These are phyloP conservation scores for Lates calcarifer DNA, from an alignment of 2,113 vertebrate species.

Conservation along the genomic window DNA sequence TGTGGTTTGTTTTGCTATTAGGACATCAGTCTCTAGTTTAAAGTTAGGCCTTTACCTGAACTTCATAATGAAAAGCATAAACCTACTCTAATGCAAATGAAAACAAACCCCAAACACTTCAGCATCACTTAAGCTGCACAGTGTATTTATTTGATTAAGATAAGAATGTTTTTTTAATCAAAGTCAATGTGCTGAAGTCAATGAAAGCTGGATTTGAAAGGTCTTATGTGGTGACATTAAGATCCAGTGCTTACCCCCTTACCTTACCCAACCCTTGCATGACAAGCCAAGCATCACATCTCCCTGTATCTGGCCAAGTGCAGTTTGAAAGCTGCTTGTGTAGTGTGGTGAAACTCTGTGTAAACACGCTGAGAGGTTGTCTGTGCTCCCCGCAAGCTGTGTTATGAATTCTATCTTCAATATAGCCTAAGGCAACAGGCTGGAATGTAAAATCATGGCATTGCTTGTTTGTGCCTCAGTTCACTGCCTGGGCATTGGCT, in stretches of 20 bases:
- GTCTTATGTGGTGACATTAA: neutral
- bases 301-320: slow-evolving; percentile 24
- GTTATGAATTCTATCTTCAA: slow-evolving; percentile 79
- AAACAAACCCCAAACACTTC: slow-evolving; percentile 2
- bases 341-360: slow-evolving; percentile 44
- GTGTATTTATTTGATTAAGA: slow-evolving; percentile 2
- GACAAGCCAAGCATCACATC: slow-evolving; percentile 55
- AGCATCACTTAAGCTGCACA: neutral
- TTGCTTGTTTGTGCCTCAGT: slow-evolving; percentile 71
- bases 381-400: slow-evolving; percentile 32
- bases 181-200: neutral
- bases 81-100: neutral
- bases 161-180: neutral
- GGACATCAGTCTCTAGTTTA: neutral
- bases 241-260: neutral
- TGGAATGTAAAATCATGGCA: slow-evolving; percentile 58
- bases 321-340: slow-evolving; percentile 39
- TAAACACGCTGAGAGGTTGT: slow-evolving; percentile 51
- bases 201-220: slow-evolving; percentile 20
- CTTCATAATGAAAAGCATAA: neutral
- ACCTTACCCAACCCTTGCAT: slow-evolving; percentile 44
- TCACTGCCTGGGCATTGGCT: slow-evolving; percentile 69
- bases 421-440: slow-evolving; percentile 46
- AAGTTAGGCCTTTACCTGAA: neutral
- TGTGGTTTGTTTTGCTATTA: neutral